Evolutionary conservation across 2,797 vertebrate species (phyloP), one percentile per base, ranked within the genome.

Genomic region (Myiotriccus ornatus): DNA sequence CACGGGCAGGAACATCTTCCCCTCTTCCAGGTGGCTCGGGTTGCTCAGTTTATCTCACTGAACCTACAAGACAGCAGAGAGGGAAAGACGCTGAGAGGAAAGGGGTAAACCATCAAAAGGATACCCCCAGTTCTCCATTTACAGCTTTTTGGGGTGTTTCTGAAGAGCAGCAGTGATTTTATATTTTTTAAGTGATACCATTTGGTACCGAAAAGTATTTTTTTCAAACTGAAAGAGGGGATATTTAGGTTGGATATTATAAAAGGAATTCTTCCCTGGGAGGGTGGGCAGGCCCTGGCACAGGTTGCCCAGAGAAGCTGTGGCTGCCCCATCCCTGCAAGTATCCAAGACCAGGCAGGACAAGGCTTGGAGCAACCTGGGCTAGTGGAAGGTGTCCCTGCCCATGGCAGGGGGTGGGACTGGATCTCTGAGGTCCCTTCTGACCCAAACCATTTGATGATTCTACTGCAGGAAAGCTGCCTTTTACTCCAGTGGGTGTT

Each of bases 311-410:
- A 63, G 43, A 63, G 70, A 0, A 77, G 49, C 57, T 70, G 56
- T 27, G 79, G 57, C 57, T 83, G 50, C 6, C 12, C 30, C 39
- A 41, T 4, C 15, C 34, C 79, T 71, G 65, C 50, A 0, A 34
- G 24, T 39, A 34, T 7, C 37, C 52, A 20, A 50, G 44, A 23
- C 13, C 44, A 21, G 52, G 28, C 0, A 44, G 59, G 59, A 52
- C 0, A 0, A 14, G 35, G 11, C 11, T 43, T 43, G 63, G 70
- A 63, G 57, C 7, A 57, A 0, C n/a, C 50, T 46, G 50, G 37
- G 50, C 1, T 0, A 3, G 28, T 64, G 50, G 28, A 4, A 83
- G 21, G 8, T 69, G 71, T 44, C 37, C 43, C 71, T 63, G 49
- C 35, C 4, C 57, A 43, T 18, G 43, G 20, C 47, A 63, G 49